These are phyloP conservation scores for Emydocephalus ijimae DNA, from an alignment of 2,113 vertebrate species.

Conservation along the genomic window DNA sequence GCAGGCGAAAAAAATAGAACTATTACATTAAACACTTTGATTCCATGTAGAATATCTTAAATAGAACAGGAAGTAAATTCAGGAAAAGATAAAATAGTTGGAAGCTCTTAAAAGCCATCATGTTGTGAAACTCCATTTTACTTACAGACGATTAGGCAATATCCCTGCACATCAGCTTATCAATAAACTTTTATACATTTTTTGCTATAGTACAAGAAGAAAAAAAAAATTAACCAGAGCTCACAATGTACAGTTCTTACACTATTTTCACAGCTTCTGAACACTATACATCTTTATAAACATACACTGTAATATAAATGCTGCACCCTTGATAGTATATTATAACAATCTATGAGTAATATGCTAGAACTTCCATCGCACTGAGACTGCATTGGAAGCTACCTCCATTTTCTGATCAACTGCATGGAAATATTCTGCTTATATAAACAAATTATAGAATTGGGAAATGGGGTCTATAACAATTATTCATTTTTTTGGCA, in stretches of 20 bases:
- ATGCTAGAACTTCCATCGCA: constrained; percentile 50
- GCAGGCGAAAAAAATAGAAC: constrained; percentile 73
- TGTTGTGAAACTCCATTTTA: constrained; percentile 74
- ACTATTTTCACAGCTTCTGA: constrained; percentile 85
- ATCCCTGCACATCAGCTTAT: constrained; percentile 81
- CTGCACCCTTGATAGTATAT: constrained; percentile 70
- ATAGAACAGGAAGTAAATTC: constrained; percentile 74
- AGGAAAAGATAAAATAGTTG: constrained; percentile 73
- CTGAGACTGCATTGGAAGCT: constrained; percentile 37
- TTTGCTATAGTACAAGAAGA: constrained; percentile 78
- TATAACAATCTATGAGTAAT: constrained; percentile 58
- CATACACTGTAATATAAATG: constrained; percentile 83
- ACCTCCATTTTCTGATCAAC: constrained; percentile 34
- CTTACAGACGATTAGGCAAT: constrained; percentile 84
- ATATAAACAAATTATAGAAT: background rate
- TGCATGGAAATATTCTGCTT: constrained; percentile 9
- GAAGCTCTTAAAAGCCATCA: constrained; percentile 74
- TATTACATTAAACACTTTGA: constrained; percentile 80
- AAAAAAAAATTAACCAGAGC: constrained; percentile 69
- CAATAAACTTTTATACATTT: constrained; percentile 73
- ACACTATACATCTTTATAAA: constrained; percentile 86
- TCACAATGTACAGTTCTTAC: constrained; percentile 81
- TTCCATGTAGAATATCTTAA: constrained; percentile 77
- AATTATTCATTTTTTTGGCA: background rate
- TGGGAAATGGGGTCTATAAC: background rate